These are phyloP conservation scores for Tokudaia tokunoshimensis DNA, from an alignment of 2,797 vertebrate species.

Conservation along the genomic window DNA sequence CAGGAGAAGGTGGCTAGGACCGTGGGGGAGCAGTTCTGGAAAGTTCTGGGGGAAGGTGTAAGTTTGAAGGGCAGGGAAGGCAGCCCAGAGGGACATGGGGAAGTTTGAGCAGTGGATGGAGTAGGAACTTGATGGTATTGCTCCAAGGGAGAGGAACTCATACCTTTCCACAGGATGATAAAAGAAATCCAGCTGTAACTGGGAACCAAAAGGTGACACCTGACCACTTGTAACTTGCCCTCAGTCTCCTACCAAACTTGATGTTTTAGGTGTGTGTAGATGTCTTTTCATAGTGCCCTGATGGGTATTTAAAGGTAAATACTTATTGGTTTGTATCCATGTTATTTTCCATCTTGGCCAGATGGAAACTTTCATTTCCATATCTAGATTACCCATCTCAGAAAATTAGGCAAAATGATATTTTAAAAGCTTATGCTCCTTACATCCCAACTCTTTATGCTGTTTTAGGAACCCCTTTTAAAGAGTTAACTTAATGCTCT, in stretches of 20 bases:
- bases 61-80: not conserved
- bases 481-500: not conserved
- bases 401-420: slow-evolving; percentile 58
- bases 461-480: slow-evolving; percentile 46
- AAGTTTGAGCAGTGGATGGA: not conserved
- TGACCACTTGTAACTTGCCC: not conserved
- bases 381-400: slow-evolving; percentile 30
- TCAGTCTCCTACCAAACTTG: not conserved
- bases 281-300: not conserved
- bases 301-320: not conserved
- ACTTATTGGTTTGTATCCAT: not conserved
- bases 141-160: not conserved
- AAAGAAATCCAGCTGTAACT: not conserved
- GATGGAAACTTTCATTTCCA: slow-evolving; percentile 35
- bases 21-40: not conserved
- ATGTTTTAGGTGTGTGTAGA: not conserved
- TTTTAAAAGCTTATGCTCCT: not conserved
- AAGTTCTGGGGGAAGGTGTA: not conserved
- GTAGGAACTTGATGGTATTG: not conserved
- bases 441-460: slow-evolving; percentile 37
- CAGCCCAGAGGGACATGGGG: not conserved
- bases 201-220: not conserved
- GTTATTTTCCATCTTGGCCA: slow-evolving; percentile 32
- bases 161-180: not conserved
- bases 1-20: not conserved